Evolutionary conservation across 2,797 vertebrate species (phyloP).

Genomic region (Tenualosa ilisha): DNA sequence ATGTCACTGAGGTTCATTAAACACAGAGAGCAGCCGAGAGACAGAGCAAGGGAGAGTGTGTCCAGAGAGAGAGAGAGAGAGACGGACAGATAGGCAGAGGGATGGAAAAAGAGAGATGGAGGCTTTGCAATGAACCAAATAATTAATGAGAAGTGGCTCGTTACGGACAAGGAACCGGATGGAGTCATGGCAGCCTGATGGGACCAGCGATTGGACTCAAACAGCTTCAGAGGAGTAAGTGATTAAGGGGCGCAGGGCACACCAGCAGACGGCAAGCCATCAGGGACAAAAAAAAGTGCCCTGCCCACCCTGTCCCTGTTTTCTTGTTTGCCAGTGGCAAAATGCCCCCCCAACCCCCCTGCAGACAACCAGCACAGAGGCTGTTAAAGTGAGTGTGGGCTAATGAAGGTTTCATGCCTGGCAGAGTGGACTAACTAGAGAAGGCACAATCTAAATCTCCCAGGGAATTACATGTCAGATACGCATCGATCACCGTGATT

Average conservation of each 20-base stretch:
- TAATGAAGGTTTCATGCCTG: constrained; percentile 22
- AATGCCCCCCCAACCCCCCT: not conserved
- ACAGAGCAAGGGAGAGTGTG: not conserved
- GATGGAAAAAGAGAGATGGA: constrained; percentile 16
- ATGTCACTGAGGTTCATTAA: constrained; percentile 45
- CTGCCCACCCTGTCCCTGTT: not conserved
- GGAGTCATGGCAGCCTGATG: not conserved
- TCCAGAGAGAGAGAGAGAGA: not conserved
- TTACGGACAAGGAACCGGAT: constrained; percentile 16
- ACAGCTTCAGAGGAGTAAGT: not conserved
- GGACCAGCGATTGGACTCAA: not conserved
- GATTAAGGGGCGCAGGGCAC: not conserved
- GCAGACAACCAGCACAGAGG: not conserved
- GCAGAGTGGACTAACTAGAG: constrained; percentile 17
- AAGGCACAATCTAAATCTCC: constrained; percentile 10
- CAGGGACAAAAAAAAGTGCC: constrained; percentile 35
- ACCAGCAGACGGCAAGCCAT: constrained; percentile 38
- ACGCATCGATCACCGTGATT: constrained; percentile 20
- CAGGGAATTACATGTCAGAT: constrained; percentile 11
- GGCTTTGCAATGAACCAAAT: constrained; percentile 39
- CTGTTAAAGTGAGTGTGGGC: not conserved
- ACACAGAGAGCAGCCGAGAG: not conserved
- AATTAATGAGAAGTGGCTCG: constrained; percentile 44
- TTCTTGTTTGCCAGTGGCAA: constrained; percentile 13
- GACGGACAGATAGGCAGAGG: constrained; percentile 14